phyloP scores from a whole-genome alignment of 2,113 vertebrate species.

The Trematocara macrostoma region DNA sequence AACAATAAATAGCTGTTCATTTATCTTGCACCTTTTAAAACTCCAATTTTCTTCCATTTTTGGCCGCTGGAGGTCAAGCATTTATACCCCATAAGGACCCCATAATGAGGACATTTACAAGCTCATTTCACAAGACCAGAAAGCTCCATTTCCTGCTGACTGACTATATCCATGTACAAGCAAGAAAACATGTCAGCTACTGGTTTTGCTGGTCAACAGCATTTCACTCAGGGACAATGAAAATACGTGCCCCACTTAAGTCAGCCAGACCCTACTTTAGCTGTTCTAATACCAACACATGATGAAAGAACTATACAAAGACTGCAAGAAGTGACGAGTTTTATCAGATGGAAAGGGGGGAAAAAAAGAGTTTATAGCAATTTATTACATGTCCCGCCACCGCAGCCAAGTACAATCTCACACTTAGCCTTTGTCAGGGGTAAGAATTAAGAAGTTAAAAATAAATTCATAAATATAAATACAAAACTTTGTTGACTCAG shows the following conservation, averaged over 20 bases:
- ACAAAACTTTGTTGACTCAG: not conserved
- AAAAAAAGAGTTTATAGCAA: not conserved
- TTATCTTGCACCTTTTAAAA: not conserved
- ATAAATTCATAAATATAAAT: not conserved
- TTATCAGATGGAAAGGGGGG: not conserved
- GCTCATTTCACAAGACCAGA: slow-evolving; percentile 32
- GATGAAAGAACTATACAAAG: not conserved
- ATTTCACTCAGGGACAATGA: not conserved
- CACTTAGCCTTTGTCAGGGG: not conserved
- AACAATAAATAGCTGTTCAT: not conserved
- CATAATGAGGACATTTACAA: slow-evolving; percentile 37
- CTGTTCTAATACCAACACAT: not conserved
- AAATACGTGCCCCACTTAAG: not conserved
- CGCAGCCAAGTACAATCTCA: not conserved
- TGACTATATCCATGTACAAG: slow-evolving; percentile 32
- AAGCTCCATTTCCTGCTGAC: not conserved
- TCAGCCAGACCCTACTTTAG: not conserved
- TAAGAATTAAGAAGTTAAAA: not conserved
- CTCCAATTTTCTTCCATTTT: not conserved
- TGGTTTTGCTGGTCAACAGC: not conserved
- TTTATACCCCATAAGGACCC: slow-evolving; percentile 1
- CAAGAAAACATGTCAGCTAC: not conserved
- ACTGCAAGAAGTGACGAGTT: not conserved
- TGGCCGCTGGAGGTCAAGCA: not conserved
- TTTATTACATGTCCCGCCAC: rapidly evolving